Evolutionary conservation across 2,797 vertebrate species (phyloP), one percentile per base, ranked within the genome.

Genomic region (Phrynocephalus vlangalii): DNA sequence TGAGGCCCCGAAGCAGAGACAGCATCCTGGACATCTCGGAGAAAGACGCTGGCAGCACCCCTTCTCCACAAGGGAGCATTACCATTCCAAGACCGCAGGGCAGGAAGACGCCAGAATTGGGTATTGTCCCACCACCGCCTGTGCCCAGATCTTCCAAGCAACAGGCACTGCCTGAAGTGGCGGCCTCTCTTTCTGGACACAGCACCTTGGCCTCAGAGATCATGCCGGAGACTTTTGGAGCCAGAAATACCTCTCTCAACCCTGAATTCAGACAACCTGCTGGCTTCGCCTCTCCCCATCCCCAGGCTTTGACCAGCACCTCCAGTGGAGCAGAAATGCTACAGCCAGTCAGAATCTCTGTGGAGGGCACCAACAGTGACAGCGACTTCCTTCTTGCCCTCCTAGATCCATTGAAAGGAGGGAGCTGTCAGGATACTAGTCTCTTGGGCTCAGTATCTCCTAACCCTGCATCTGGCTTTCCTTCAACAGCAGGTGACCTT

Each of bases 51-150:
- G 50, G 33, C 0, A 90, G 28, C 30, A 89, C 90, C 9, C 70
- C 84, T 11, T 82, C 94, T 0, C 0, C 94, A 33, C 96, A 95
- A 24, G 93, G 97, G 30, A 98, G 96, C 94, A 99, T 99, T 93
- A 98, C 98, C 80, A 98, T 99, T 82, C 98, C 99, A 1, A 97
- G 98, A 18, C 99, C 99, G 0, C 99, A 97, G 86, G 98, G 98
- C 44, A 97, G 98, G 87, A 99, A 98, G 96, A 99, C 98, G 0
- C 98, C 98, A 0, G 98, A 99, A 88, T 95, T 98, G 50, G 98
- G 98, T 18, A 96, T 97, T 1, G 97, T 98, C 83, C 97, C 98
- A 0, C 97, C 97, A 0, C 98, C 98, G 0, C 97, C 98, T 48
- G 96, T 97, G 5, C 90, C 96, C 22, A 96, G 97, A 33, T 94